Conservation (phyloP, 30 jellyfish, hydroid and myxozoan species). For the Hydractinia echinata region DNA sequence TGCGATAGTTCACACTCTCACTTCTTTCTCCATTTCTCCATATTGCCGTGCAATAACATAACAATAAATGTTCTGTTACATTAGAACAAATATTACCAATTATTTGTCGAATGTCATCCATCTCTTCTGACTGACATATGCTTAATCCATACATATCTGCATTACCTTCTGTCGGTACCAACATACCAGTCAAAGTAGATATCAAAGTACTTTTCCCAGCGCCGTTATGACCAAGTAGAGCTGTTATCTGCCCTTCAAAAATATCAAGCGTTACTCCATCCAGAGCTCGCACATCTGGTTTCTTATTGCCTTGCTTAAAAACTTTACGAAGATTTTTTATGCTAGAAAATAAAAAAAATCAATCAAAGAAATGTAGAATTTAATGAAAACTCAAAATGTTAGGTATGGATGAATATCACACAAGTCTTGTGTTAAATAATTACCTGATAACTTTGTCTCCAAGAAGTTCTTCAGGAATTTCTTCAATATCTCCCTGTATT, state of each 20-base stretch:
- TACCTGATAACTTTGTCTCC: constrained; percentile 72
- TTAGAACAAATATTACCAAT: constrained; percentile 41
- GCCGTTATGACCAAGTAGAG: constrained; percentile 87
- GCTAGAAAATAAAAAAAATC: constrained; percentile 17
- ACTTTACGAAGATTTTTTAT: constrained; percentile 46
- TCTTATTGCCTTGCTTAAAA: constrained; percentile 44
- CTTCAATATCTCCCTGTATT: constrained; percentile 68
- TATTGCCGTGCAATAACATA: no score
- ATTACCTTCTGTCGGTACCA: constrained; percentile 51
- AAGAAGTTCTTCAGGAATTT: constrained; percentile 45
- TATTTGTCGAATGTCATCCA: constrained; percentile 69
- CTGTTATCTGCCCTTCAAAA: constrained; percentile 85
- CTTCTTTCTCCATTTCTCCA: no score
- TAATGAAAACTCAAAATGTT: background rate
- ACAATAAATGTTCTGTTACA: no score
- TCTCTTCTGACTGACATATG: constrained; percentile 52
- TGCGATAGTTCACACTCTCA: no score
- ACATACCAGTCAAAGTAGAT: constrained; percentile 86
- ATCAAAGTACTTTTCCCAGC: constrained; percentile 85
- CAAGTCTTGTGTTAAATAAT: background rate
- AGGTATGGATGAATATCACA: background rate
- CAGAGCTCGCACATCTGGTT: constrained; percentile 57
- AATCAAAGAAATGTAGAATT: background rate
- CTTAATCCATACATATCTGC: constrained; percentile 68
- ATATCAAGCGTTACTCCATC: constrained; percentile 84